Base-by-base conservation (phyloP, 2,113 vertebrate genomes). In the Ciconia stormi region DNA sequence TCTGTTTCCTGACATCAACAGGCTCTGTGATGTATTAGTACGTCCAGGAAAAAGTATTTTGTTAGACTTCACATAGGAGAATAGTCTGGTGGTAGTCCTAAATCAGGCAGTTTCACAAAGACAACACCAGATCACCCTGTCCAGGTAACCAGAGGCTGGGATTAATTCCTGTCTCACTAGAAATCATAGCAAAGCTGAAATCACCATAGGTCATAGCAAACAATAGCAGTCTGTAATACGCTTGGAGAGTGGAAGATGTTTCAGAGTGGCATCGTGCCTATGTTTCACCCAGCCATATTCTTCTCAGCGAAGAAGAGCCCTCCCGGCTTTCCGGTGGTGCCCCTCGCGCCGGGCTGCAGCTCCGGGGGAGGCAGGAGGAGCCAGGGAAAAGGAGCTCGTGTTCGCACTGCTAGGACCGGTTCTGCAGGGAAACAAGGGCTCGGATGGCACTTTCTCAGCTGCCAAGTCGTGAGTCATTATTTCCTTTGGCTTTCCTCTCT, bases 401-500 rank as follows among this genome's bases (percentile, higher is more conserved):
- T 5, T 59, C 38, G 62, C 79, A 44, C 34, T 0, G 1, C n/a
- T 26, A 27, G 0, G 14, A 5, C 88, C 29, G 16, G 17, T 36
- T 86, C 70, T 78, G 4, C 36, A 1, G 65, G 65, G 76, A 59
- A 27, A 34, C 26, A 25, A 78, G 83, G 71, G 50, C 58, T 56
- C 1, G 40, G 95, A 79, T 69, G 87, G 73, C 90, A 70, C 85
- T 17, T 47, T 21, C 87, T 38, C 73, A 36, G 73, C 91, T 95
- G 81, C 91, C 92, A 69, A 82, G 47, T 4, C 32, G 10, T 87
- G 87, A 93, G 52, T 93, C 93, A 87, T 34, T 77, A 49, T 95
- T 92, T 83, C 91, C 93, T 77, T 78, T 90, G 91, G 58, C 82
- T 86, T 93, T 77, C 63, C 76, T 69, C 73, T 86, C 84, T 58